Percentiles rank a stretch among this genome's conserved stretches.
These are phyloP conservation scores for Ibidorhyncha struthersii DNA, from an alignment of 2,113 vertebrate species.

Conservation along the genomic window DNA sequence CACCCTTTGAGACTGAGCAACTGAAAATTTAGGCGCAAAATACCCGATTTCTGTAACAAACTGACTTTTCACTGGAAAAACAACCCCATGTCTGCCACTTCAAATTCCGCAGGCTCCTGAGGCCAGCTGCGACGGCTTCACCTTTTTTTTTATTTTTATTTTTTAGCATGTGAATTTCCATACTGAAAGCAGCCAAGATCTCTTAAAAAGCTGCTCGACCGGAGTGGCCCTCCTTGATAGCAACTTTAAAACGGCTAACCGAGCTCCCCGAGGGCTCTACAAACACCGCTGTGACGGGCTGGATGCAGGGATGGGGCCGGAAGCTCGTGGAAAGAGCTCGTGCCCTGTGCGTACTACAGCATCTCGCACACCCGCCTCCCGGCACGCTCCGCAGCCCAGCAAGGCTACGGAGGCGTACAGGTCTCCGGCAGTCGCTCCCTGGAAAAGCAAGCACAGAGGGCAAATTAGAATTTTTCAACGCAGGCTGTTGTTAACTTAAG, in stretches of 20 bases:
- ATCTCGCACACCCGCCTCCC: too few species aligned
- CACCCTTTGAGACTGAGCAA: too few species aligned
- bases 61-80: too few species aligned
- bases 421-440: background rate
- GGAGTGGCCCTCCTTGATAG: background rate
- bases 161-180: background rate
- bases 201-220: background rate
- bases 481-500: background rate
- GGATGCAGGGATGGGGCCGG: background rate
- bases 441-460: background rate
- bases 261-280: background rate
- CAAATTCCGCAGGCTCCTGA: background rate
- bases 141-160: background rate
- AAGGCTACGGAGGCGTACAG: too few species aligned
- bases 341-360: accelerated
- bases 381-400: too few species aligned
- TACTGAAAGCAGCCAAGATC: background rate
- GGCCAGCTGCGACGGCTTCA: background rate
- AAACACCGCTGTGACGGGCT: background rate
- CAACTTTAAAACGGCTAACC: background rate
- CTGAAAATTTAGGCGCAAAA: too few species aligned
- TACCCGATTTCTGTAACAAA: too few species aligned
- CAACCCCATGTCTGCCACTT: background rate
- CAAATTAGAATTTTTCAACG: too few species aligned
- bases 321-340: background rate